Base-by-base conservation (phyloP, 2,113 vertebrate genomes). In the Gracilinanus agilis region DNA sequence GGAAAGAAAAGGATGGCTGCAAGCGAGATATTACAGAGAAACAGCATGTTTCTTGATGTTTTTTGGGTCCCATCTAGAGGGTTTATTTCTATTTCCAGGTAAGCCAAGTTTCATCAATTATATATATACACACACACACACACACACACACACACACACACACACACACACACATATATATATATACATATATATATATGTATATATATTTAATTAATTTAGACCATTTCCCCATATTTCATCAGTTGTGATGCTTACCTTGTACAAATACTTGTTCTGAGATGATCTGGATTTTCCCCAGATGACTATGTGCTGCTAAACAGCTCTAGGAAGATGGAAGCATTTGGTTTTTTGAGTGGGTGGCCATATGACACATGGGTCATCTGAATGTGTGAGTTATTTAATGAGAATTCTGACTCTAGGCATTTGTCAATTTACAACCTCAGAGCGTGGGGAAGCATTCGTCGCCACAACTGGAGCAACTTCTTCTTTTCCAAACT, bases 331-430 rank as follows among this genome's bases (percentile, higher is more conserved):
- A 83, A 83, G n/a, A 83, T 23, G n/a, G n/a, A 40, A 83, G 67
- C 67, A 83, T 83, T 83, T 83, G 67, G 16, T 13, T 83, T 83
- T 83, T 83, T 40, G 67, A 83, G 67, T 40, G 67, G 67, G n/a
- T 75, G 34, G n/a, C n/a, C n/a, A 83, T 40, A 83, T 83, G 67
- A 83, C 67, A 83, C 67, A 83, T 83, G 67, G 67, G 67, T 83
- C 67, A 58, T 90, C 25, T 55, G 55, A 49, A 3, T 54, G 27
- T 90, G 89, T 24, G 58, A 5, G 23, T 55, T 67, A 34, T 49
- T 96, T 96, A 88, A 75, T 91, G 56, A 56, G 44, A 96, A 56
- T 94, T 53, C 2, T 53, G 67, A 54, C 83, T 96, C 75, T 92
- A 94, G 90, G 91, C 92, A 90, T 25, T 96, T 53, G 94, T 93